These are phyloP conservation scores for Drosophila santomea DNA, from an alignment of 1,140 invertebrate species.

Conservation along the genomic window DNA sequence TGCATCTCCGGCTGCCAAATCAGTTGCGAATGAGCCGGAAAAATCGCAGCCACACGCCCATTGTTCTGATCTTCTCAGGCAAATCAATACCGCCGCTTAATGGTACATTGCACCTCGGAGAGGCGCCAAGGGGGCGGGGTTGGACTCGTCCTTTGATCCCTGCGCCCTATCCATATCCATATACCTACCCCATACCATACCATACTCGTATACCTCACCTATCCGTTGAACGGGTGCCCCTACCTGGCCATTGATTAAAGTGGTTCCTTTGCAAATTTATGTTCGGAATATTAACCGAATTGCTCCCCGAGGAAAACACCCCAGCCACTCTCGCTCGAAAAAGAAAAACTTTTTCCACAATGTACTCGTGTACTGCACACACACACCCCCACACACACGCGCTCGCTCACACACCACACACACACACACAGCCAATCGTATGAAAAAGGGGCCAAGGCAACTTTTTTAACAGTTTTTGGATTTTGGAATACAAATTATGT, in stretches of 20 bases:
- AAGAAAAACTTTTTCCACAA: slow-evolving; percentile 64
- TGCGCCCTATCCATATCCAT: slow-evolving; percentile 5
- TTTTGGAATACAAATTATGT: slow-evolving; percentile 83
- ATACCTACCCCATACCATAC: not conserved
- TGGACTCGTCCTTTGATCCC: slow-evolving; percentile 11
- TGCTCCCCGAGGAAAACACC: slow-evolving; percentile 79
- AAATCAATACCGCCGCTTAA: slow-evolving; percentile 58
- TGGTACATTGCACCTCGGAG: slow-evolving; percentile 58
- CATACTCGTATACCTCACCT: not conserved
- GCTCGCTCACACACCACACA: slow-evolving; percentile 10
- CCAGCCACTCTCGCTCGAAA: slow-evolving; percentile 40
- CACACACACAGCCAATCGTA: slow-evolving; percentile 21
- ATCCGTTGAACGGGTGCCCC: slow-evolving; percentile 15
- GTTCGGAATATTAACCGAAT: slow-evolving; percentile 81
- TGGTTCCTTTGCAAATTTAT: slow-evolving; percentile 81
- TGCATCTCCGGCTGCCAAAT: slow-evolving; percentile 11
- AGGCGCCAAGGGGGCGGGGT: not conserved
- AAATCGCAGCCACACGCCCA: slow-evolving; percentile 15
- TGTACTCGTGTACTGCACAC: slow-evolving; percentile 49
- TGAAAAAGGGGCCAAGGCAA: slow-evolving; percentile 59
- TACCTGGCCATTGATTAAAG: slow-evolving; percentile 78
- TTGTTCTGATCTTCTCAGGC: slow-evolving; percentile 17
- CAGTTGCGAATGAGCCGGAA: slow-evolving; percentile 2
- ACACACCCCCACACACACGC: slow-evolving; percentile 1
- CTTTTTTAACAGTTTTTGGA: slow-evolving; percentile 82